Conservation (phyloP, 2,888 invertebrate genomes). For the Coleophora flavipennella region DNA sequence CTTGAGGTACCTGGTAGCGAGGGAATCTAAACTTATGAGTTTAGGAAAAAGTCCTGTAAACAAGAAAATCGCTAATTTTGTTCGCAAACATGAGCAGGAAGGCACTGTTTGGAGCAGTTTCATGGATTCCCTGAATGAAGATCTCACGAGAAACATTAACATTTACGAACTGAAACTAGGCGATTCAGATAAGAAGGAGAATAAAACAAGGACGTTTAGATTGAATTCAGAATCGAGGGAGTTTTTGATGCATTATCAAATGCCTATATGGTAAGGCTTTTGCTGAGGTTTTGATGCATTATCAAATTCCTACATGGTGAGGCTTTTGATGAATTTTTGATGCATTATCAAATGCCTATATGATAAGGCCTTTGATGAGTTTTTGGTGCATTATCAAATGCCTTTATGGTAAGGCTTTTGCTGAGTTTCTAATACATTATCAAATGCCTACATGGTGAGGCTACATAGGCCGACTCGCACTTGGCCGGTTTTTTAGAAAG, state of each 20-base stretch:
- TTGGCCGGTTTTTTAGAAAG: too few relatives aligned
- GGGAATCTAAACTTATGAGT: constrained; percentile 43
- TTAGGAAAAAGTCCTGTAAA: constrained; percentile 49
- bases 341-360: too few relatives aligned
- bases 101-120: constrained; percentile 39
- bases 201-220: constrained; percentile 19
- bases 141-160: constrained; percentile 50
- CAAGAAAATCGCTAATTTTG: constrained; percentile 48
- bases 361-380: too few relatives aligned
- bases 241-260: too few relatives aligned
- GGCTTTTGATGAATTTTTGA: constrained; percentile 12
- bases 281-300: constrained; percentile 23
- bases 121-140: constrained; percentile 46
- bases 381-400: constrained; percentile 23
- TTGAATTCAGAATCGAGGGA: constrained; percentile 29
- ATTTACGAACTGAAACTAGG: constrained; percentile 25
- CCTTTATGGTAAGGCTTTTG: too few relatives aligned
- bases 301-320: too few relatives aligned
- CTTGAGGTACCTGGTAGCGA: constrained; percentile 39
- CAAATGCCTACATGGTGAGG: constrained; percentile 25
- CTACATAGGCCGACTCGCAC: too few relatives aligned
- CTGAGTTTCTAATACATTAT: constrained; percentile 7
- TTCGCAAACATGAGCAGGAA: constrained; percentile 33
- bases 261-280: too few relatives aligned
- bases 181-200: constrained; percentile 12